Evolutionary conservation across 2,113 vertebrate species (phyloP), one percentile per base, ranked within the genome.

Genomic region (Aspiorhynchus laticeps): DNA sequence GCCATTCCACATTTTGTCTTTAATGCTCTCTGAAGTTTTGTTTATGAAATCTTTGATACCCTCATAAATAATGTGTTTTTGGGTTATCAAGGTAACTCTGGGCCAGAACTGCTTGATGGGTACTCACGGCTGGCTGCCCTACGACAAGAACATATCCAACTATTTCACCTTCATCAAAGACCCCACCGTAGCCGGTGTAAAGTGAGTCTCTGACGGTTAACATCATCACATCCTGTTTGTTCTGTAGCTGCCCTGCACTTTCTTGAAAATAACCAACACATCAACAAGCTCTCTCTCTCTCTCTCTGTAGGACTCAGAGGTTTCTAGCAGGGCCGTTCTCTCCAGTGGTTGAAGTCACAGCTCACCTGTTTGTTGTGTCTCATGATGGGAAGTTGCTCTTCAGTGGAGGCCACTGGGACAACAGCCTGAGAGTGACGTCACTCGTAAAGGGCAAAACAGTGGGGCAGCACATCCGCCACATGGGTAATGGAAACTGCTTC

Each of bases 151-250:
- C 91, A 98, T 98, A 91, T 99, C 97, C 92, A 99, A 99, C 95
- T 99, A 99, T 92, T 99, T 99, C 92, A 99, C 98, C 33, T 99
- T 99, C 93, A 97, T 98, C 86, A 99, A 94, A 90, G 98, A 99
- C 93, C 97, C 97, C 88, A 97, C 97, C 9, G 97, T 99, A 85
- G 95, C 97, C 92, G 98, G 96, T 94, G 93, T 94, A 88, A 99
- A 98, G 98, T 99, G 93, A 97, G 97, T 91, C 87, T 24, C 19
- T 36, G 17, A 10, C 7, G 17, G 3, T 21, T 71, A 71, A 71
- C 8, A 2, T 71, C 67, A 1, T 71, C 26, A 14, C 43, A 73
- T 43, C n/a, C 12, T 26, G 46, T 21, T 21, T 5, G 0, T 5
- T 21, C 12, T 5, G 0, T 5, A 53, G 21, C 26, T 82, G 12